Conservation (phyloP, 1,140 invertebrate genomes). For the Bombus confusus region DNA sequence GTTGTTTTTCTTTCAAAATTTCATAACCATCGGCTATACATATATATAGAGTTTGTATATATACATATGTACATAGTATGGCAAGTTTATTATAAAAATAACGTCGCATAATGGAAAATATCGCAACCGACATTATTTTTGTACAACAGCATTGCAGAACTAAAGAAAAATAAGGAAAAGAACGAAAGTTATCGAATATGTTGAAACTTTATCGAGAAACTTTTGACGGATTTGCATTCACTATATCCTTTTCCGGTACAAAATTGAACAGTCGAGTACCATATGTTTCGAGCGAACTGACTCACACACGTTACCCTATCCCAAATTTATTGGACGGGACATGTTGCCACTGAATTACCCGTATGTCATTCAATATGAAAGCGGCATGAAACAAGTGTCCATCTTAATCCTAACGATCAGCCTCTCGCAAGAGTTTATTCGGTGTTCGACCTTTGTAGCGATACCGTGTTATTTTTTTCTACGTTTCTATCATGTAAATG, state of each 20-base stretch:
- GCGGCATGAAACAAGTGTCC: constrained; percentile 71
- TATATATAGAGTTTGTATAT: background rate
- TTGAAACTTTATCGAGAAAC: background rate
- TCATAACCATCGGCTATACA: background rate
- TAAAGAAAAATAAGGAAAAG: background rate
- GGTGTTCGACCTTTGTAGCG: background rate
- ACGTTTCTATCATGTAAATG: background rate
- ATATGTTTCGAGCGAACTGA: background rate
- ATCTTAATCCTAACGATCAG: constrained; percentile 67
- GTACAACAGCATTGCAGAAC: too few species aligned
- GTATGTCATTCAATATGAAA: constrained; percentile 72
- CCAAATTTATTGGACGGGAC: constrained; percentile 18
- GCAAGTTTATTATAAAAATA: too few species aligned
- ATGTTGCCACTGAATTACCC: background rate
- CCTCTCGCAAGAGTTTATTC: constrained; percentile 3
- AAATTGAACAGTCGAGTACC: background rate
- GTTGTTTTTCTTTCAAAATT: background rate
- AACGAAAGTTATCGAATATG: background rate
- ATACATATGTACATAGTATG: too few species aligned
- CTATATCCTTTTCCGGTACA: background rate
- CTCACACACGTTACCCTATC: background rate
- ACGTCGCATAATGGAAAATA: too few species aligned
- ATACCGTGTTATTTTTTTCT: background rate
- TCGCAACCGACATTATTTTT: too few species aligned
- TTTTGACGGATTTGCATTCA: background rate